These are phyloP conservation scores for Bos indicus DNA, from an alignment of 2,113 vertebrate genomes.

Conservation along the genomic window DNA sequence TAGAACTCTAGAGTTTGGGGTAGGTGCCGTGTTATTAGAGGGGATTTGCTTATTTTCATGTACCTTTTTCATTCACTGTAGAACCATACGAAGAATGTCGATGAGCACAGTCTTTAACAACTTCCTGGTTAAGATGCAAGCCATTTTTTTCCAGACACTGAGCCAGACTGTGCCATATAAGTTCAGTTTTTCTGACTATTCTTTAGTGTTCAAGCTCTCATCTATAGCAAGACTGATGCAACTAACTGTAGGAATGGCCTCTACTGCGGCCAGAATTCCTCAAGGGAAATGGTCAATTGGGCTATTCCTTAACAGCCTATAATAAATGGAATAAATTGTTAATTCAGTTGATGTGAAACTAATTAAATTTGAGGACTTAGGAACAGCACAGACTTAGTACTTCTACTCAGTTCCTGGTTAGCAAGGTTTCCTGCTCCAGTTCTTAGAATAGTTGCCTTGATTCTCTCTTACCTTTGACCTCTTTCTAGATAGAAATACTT, in stretches of 20 bases:
- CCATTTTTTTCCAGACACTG: background rate
- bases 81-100: background rate
- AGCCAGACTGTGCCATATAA: background rate
- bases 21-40: background rate
- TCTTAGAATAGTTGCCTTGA: background rate
- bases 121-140: background rate
- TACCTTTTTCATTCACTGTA: background rate
- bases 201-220: background rate
- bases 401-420: background rate
- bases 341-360: background rate
- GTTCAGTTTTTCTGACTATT: background rate
- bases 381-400: background rate
- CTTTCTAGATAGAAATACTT: background rate
- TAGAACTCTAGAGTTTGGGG: background rate
- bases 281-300: background rate
- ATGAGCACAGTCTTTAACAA: background rate
- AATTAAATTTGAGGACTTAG: background rate
- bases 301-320: background rate
- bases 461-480: background rate
- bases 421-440: background rate
- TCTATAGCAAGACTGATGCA: background rate
- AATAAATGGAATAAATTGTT: background rate
- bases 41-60: background rate
- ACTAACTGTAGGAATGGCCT: background rate
- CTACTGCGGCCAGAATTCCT: background rate